Base-by-base conservation (phyloP, 1,140 invertebrate genomes). In the Aphidius gifuensis region DNA sequence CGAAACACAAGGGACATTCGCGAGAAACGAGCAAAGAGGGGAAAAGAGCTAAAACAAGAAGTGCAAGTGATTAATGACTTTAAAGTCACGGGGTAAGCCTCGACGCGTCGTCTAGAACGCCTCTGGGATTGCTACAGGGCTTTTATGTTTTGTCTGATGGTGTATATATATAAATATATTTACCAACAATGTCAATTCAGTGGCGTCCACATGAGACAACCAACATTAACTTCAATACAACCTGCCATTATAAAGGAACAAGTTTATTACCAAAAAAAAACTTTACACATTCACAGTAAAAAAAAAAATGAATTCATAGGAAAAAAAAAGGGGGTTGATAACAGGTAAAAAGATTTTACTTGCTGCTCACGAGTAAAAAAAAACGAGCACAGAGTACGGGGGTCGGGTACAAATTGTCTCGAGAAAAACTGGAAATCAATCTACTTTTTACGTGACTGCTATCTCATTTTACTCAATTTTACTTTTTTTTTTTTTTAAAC, bases 291-390 rank as follows among this genome's bases (percentile, higher is more conserved):
- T 32, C 4, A 32, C 1, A 32, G 53, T 2, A n/a, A 49, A 16
- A 55, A 55, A 55, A 55, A n/a, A 11, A 39, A 5, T 2, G 53
- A 39, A 55, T 55, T 42, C 40, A 55, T 7, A 55, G 16, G 16
- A 16, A 16, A 40, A 55, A 40, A 55, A 55, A 43, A 39, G 40
- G 53, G 21, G 40, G n/a, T 8, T 43, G 53, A n/a, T 55, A 39
- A 2, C 40, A 55, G 53, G 53, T 55, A n/a, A 55, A 55, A 40
- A 21, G 42, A n/a, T 55, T 55, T 55, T 42, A 55, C 53, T 55
- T 55, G 53, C 53, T 42, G 53, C 53, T 55, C 53, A 55, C 53
- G 53, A 55, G 53, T 55, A 40, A 55, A 39, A 38, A 55, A 55
- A 38, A 40, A 43, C 40, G 40, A 55, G 53, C 53, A 43, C n/a